Percentiles rank a stretch among this genome's conserved stretches.
phyloP scores from a whole-genome alignment of 1,140 invertebrate species.

The Sinonovacula constricta region DNA sequence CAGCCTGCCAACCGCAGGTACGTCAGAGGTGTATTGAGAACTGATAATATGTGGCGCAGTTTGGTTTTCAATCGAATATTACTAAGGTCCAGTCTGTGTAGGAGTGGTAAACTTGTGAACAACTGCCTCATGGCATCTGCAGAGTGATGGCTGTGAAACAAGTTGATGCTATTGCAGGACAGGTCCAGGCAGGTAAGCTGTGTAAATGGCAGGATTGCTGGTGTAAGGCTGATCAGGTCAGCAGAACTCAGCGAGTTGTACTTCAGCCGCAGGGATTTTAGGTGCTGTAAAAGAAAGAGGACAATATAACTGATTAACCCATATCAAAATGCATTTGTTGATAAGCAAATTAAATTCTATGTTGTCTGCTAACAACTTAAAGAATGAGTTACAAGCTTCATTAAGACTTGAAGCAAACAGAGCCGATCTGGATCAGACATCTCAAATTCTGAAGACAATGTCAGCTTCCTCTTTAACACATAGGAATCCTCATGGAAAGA shows the following conservation, averaged over 20 bases:
- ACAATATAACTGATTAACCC: background rate
- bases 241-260: constrained; percentile 63
- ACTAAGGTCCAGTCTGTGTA: constrained; percentile 68
- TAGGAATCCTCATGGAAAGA: too few relatives aligned
- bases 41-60: constrained; percentile 54
- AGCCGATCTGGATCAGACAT: too few relatives aligned
- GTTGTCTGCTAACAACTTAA: background rate
- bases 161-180: constrained; percentile 69
- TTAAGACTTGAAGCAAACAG: background rate
- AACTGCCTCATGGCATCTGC: constrained; percentile 47
- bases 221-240: constrained; percentile 60
- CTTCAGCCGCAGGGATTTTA: constrained; percentile 65
- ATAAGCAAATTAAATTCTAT: background rate
- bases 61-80: constrained; percentile 65
- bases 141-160: constrained; percentile 47
- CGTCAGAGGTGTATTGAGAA: constrained; percentile 54
- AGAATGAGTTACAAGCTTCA: background rate
- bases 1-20: constrained; percentile 64
- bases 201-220: constrained; percentile 52
- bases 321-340: background rate
- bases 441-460: too few relatives aligned
- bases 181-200: constrained; percentile 68
- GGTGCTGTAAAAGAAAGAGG: constrained; percentile 59
- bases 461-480: too few relatives aligned
- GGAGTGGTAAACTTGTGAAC: constrained; percentile 50